These are phyloP conservation scores for Orthonevra nobilis DNA, from an alignment of 2,888 invertebrate species.

Conservation along the genomic window DNA sequence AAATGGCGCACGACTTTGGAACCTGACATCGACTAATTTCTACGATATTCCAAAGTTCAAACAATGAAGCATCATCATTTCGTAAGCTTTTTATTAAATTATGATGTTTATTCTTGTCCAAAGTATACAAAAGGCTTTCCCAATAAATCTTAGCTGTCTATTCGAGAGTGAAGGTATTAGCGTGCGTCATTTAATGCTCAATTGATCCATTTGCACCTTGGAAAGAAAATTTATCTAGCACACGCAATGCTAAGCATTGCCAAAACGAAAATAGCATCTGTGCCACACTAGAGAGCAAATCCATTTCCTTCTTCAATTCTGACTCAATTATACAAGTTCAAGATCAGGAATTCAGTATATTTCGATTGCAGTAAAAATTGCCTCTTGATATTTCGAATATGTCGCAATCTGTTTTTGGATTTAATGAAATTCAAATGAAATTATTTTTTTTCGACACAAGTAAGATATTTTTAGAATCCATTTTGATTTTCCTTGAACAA, in stretches of 20 bases:
- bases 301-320: constrained; percentile 13
- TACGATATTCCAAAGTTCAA: neutral
- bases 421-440: too few relatives aligned
- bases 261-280: neutral
- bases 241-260: neutral
- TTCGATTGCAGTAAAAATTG: neutral
- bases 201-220: neutral
- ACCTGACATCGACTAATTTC: neutral
- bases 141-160: neutral
- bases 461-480: too few relatives aligned
- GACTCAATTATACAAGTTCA: constrained; percentile 25
- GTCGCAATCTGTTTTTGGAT: too few relatives aligned
- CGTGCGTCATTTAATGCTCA: neutral
- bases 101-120: too few relatives aligned
- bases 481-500: too few relatives aligned
- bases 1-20: neutral
- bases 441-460: too few relatives aligned
- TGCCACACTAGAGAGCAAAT: neutral
- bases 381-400: neutral
- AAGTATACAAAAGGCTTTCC: too few relatives aligned
- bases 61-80: neutral
- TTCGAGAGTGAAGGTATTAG: too few relatives aligned
- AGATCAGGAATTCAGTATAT: constrained; percentile 10
- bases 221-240: neutral
- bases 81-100: too few relatives aligned